phyloP scores from a whole-genome alignment of 53 echinoderm and acorn worm genomes.

The Pentamera pediparva region DNA sequence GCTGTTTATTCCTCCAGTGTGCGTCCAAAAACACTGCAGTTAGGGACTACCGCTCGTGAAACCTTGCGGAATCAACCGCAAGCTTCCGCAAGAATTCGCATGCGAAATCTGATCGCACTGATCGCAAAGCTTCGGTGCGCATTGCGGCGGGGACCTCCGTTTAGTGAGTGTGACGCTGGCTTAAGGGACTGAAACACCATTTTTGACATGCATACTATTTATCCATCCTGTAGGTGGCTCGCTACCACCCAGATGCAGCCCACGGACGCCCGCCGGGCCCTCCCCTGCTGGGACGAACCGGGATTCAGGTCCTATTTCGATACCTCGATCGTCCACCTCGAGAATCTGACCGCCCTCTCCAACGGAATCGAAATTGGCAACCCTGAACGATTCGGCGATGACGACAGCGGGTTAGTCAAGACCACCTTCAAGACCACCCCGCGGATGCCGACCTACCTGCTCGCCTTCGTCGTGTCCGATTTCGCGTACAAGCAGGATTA shows the following conservation, averaged over 20 bases:
- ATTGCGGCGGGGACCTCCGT: not conserved
- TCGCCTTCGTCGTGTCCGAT: conserved; percentile 84
- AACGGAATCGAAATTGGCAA: conserved; percentile 46
- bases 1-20: too few species aligned
- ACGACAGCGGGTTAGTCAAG: conserved; percentile 38
- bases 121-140: too few species aligned
- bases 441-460: conserved; percentile 68
- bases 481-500: conserved; percentile 41
- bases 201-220: not conserved
- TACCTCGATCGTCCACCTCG: conserved; percentile 61
- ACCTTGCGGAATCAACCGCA: too few species aligned
- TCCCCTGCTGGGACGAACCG: conserved; percentile 88
- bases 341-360: conserved; percentile 54
- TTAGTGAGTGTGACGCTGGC: not conserved
- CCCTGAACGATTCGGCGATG: not conserved
- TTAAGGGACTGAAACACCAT: not conserved
- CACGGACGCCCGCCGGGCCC: conserved; percentile 60
- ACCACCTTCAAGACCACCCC: conserved; percentile 56
- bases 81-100: too few species aligned
- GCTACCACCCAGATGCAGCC: conserved; percentile 84
- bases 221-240: conserved; percentile 41
- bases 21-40: too few species aligned
- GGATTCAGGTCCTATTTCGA: conserved; percentile 63
- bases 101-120: too few species aligned
- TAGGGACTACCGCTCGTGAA: too few species aligned